A percentile compares a stretch with the other conserved stretches of the same genome.
Evolutionary conservation across 2,113 vertebrate genomes (phyloP).

Genomic region (Lamprologus ornatipinnis): DNA sequence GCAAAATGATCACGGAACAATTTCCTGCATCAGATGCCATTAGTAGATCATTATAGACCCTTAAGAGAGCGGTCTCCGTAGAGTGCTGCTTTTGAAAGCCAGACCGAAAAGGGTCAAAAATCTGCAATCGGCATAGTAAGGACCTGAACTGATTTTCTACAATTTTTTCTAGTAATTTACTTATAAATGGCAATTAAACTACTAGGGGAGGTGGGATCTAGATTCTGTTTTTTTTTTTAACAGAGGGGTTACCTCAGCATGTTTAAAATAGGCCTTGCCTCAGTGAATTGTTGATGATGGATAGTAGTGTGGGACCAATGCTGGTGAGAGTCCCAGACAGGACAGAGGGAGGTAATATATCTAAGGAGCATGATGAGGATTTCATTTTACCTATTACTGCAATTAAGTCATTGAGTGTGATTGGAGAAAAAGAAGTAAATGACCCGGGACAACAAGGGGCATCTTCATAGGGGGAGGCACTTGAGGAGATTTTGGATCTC

Average conservation of each 20-base stretch:
- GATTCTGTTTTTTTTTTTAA: background rate
- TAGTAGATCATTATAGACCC: too few relatives aligned
- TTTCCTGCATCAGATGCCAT: too few relatives aligned
- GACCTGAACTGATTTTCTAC: too few relatives aligned
- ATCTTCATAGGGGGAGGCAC: background rate
- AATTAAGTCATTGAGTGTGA: background rate
- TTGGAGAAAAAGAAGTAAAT: background rate
- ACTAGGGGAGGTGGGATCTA: background rate
- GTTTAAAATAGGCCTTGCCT: background rate
- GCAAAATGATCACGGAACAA: too few relatives aligned
- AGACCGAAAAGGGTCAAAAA: fast-evolving
- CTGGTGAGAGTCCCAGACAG: background rate
- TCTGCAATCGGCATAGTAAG: too few relatives aligned
- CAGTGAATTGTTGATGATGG: background rate
- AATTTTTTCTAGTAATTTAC: too few relatives aligned
- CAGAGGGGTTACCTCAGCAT: background rate
- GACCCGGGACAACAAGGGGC: background rate
- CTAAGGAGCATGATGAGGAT: background rate
- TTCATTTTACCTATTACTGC: background rate
- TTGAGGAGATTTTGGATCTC: background rate
- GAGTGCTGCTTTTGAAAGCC: too few relatives aligned
- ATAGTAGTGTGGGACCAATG: background rate
- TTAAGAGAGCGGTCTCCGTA: too few relatives aligned
- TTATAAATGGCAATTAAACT: background rate
- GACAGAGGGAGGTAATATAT: background rate